A percentile compares a stretch with the other conserved stretches of the same genome.
Conservation (phyloP, 2,113 vertebrate species). For the Mystacornis crossleyi region DNA sequence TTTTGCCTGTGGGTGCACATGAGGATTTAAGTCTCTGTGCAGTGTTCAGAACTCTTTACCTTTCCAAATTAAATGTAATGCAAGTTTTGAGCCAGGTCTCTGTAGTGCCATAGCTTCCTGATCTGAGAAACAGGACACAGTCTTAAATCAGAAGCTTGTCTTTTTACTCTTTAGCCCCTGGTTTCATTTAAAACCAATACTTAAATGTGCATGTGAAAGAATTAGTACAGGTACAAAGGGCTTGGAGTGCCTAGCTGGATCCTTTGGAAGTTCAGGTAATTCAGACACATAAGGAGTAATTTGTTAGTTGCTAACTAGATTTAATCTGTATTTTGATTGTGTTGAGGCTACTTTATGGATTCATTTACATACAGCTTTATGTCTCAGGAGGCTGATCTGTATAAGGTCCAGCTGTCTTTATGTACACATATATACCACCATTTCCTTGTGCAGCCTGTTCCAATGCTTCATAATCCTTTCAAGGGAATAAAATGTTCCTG, state of each 20-base stretch:
- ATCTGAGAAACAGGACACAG: background rate
- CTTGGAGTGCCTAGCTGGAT: background rate
- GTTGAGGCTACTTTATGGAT: background rate
- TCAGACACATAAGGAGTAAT: background rate
- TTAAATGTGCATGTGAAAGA: background rate
- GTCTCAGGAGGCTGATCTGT: background rate
- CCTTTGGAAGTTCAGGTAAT: background rate
- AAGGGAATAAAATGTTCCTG: background rate
- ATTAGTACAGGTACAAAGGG: background rate
- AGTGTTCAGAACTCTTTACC: slow-evolving; percentile 11
- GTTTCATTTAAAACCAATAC: background rate
- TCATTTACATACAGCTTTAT: background rate
- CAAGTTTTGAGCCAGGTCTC: background rate
- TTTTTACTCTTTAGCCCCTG: background rate
- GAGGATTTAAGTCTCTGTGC: slow-evolving; percentile 48
- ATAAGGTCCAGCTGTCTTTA: background rate
- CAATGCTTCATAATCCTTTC: background rate
- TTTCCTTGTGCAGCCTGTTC: background rate
- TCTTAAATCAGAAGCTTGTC: background rate
- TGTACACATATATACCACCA: background rate
- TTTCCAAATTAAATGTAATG: slow-evolving; percentile 23
- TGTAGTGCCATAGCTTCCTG: background rate
- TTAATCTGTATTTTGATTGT: slow-evolving; percentile 7
- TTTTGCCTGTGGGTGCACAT: slow-evolving; percentile 58
- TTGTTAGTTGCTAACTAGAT: background rate